Evolutionary conservation across 2,888 invertebrate genomes (phyloP), one percentile per base, ranked within the genome.

Genomic region (Lottia gigantea): DNA sequence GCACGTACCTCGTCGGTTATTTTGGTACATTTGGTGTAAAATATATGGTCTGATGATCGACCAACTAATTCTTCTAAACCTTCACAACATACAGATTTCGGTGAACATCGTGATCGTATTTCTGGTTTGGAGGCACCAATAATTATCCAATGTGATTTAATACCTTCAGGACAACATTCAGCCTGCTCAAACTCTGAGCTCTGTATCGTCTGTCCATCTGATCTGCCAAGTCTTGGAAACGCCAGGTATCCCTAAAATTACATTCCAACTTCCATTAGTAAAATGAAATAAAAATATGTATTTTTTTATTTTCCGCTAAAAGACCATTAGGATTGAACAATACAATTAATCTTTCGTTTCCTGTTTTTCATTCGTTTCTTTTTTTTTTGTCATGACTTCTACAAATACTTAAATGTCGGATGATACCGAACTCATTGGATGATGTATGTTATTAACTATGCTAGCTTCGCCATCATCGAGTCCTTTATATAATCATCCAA

Each of bases 61-160:
- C 49, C 49, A 19, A 49, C 49, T 19, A 49, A 49, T 49, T 49
- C 49, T 49, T 49, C 49, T 49, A 49, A 49, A 49, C 49, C 49
- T 19, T 49, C 49, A 49, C 49, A 49, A 49, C 49, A 49, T 16
- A 49, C 49, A 6, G 49, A 16, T 2, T 49, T 19, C 19, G 49
- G 49, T 8, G 19, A 49, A 49, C 49, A 49, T 49, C 49, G 49
- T 19, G 49, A 49, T 49, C 19, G 49, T 49, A 49, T 19, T 19
- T 49, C 49, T 19, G 49, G 49, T 49, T 49, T 49, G 19, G 49
- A 49, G 19, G 16, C 49, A 49, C 49, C 49, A 16, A 49, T 49
- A 19, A 49, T 16, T 49, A 49, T 19, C 49, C 49, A 49, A 0
- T 49, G 49, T 11, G 16, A 19, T 49, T 49, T 49, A 19, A 49